Conservation (phyloP, 2,113 vertebrate genomes). For the Xenotilapia flavipinnis region DNA sequence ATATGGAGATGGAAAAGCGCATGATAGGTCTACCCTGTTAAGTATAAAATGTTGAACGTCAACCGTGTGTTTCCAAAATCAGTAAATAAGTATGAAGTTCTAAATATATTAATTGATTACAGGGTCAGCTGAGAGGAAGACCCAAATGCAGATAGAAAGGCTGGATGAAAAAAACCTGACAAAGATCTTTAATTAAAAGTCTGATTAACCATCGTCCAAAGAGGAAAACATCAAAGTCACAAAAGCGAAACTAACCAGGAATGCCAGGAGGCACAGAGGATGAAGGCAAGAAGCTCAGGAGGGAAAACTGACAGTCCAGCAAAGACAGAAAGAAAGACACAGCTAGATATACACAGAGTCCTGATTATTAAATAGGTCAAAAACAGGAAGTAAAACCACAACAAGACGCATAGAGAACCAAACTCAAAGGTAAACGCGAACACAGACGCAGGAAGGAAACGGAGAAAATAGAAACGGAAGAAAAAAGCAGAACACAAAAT, state of each 20-base stretch:
- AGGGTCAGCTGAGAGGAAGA: too few species aligned
- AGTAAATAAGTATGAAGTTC: too few species aligned
- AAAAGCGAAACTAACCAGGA: background rate
- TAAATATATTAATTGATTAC: too few species aligned
- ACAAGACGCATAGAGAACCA: background rate
- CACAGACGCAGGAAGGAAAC: background rate
- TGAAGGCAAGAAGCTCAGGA: background rate
- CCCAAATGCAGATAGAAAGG: too few species aligned
- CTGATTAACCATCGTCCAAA: too few species aligned
- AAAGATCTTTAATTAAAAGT: too few species aligned
- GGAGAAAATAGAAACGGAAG: background rate
- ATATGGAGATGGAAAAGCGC: too few species aligned
- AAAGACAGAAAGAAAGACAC: background rate
- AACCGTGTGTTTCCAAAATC: too few species aligned
- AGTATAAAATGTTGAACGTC: too few species aligned
- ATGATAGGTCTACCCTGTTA: too few species aligned
- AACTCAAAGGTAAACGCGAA: background rate
- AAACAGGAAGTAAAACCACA: background rate
- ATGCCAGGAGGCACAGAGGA: background rate
- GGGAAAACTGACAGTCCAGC: background rate
- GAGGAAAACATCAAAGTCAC: too few species aligned
- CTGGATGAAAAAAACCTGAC: too few species aligned
- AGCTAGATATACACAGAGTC: background rate
- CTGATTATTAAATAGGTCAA: background rate
- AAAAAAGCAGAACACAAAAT: background rate